These are phyloP conservation scores for Hippocampus comes DNA, from an alignment of 2,113 vertebrate genomes.

Conservation along the genomic window DNA sequence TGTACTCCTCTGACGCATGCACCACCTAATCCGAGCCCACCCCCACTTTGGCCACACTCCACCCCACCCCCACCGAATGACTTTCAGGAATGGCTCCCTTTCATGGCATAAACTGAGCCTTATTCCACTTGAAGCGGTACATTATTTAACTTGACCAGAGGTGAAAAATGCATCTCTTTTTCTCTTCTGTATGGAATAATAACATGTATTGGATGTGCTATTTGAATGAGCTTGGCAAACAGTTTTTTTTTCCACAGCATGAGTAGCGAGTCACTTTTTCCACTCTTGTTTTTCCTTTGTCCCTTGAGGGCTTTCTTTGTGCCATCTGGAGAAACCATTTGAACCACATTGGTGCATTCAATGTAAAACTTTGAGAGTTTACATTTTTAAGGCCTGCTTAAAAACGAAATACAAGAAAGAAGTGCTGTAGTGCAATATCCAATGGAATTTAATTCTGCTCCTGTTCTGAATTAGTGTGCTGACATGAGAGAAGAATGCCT, in stretches of 20 bases:
- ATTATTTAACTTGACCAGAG: not conserved
- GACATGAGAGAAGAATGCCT: not conserved
- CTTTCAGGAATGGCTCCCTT: not conserved
- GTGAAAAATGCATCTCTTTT: not conserved
- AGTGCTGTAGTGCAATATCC: not conserved
- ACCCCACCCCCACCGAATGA: not conserved
- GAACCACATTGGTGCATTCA: not conserved
- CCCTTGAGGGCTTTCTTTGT: not conserved
- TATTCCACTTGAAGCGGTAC: not conserved
- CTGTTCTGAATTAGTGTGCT: not conserved
- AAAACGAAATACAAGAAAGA: not conserved
- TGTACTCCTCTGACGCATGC: not conserved
- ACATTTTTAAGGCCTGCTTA: not conserved
- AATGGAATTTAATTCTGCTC: not conserved
- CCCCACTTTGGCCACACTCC: not conserved
- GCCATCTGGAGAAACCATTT: not conserved
- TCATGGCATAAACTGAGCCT: not conserved
- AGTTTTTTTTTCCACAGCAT: not conserved
- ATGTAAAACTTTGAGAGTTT: not conserved
- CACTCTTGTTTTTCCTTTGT: not conserved
- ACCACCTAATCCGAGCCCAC: not conserved
- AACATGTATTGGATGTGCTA: not conserved
- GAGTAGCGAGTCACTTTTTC: slow-evolving; percentile 7
- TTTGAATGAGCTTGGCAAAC: slow-evolving; percentile 2
- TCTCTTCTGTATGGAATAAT: not conserved